A percentile compares a stretch with the other conserved stretches of the same genome.
Evolutionary conservation across 2,113 vertebrate genomes (phyloP).

Genomic region (Sinosuthora webbiana): DNA sequence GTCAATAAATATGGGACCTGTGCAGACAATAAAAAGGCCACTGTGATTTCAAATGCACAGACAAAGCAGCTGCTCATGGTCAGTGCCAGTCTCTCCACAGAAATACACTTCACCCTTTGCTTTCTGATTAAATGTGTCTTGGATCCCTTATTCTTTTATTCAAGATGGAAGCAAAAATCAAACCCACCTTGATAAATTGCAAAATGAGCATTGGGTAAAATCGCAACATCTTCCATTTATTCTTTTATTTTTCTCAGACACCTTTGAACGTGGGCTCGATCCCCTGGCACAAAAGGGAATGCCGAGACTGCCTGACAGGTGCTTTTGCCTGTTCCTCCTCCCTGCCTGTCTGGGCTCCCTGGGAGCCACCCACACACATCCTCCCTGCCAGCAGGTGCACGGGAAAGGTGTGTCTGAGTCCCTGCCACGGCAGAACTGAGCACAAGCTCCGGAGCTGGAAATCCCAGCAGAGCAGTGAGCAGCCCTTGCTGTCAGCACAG

Average conservation of each 20-base stretch:
- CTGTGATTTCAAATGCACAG: neutral
- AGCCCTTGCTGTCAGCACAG: constrained; percentile 13
- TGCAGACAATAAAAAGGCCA: neutral
- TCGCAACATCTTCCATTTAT: neutral
- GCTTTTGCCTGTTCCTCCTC: neutral
- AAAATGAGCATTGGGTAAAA: neutral
- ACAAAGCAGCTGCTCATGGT: neutral
- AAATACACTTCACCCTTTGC: neutral
- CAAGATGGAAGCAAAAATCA: neutral
- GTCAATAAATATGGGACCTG: neutral
- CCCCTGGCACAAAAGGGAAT: neutral
- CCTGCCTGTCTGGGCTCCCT: neutral
- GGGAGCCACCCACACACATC: neutral
- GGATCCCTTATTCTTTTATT: neutral
- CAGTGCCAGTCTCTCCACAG: neutral
- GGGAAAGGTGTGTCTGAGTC: neutral
- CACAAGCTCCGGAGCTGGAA: neutral
- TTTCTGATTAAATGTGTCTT: neutral
- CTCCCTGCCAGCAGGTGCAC: constrained; percentile 29
- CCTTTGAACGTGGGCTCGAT: neutral
- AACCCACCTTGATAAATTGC: neutral
- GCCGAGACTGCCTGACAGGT: neutral
- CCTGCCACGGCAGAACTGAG: neutral
- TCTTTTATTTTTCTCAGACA: neutral
- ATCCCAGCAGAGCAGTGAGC: neutral